These are phyloP conservation scores for Nestor notabilis DNA, from an alignment of 2,113 vertebrate species.

Conservation along the genomic window DNA sequence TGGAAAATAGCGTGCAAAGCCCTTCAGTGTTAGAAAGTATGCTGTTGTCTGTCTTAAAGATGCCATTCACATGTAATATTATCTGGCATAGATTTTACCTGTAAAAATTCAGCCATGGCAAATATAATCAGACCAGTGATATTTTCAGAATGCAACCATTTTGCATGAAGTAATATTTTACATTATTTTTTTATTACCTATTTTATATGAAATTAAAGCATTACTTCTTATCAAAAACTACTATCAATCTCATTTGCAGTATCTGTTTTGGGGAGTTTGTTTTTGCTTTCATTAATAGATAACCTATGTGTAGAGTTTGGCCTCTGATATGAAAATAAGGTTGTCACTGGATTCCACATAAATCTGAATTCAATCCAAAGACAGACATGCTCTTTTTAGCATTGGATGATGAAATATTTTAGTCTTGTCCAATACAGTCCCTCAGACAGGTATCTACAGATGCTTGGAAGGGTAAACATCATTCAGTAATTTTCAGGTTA, in stretches of 20 bases:
- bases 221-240: not conserved
- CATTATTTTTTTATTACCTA: not conserved
- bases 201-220: not conserved
- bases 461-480: not conserved
- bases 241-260: not conserved
- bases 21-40: not conserved
- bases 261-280: not conserved
- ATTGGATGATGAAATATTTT: not conserved
- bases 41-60: not conserved
- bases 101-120: not conserved
- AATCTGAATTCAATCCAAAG: not conserved
- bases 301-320: not conserved
- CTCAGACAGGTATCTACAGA: not conserved
- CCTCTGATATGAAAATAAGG: not conserved
- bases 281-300: not conserved
- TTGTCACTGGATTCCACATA: not conserved
- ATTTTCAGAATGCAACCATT: not conserved
- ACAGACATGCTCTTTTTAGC: fast-evolving
- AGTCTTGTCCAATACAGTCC: not conserved
- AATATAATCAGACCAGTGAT: not conserved
- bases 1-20: not conserved
- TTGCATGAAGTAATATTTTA: not conserved
- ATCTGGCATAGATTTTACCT: not conserved
- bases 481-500: not conserved
- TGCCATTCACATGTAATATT: not conserved